A percentile compares a stretch with the other conserved stretches of the same genome.
Evolutionary conservation across 2,113 vertebrate species (phyloP).

Genomic region (Syngnathus typhle): DNA sequence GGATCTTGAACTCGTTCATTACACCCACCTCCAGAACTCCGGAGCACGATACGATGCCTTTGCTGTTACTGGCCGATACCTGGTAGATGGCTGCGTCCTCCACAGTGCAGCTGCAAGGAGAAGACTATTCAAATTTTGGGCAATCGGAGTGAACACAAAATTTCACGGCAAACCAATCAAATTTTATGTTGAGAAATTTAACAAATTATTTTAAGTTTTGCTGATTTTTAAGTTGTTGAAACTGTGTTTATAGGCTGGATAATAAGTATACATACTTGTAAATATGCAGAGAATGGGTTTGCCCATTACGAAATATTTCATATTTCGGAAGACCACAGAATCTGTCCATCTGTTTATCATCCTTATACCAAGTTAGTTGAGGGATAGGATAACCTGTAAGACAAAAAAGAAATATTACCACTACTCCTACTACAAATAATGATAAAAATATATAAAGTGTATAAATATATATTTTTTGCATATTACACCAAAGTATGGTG

Average conservation of each 20-base stretch:
- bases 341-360: constrained; percentile 89
- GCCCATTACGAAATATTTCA: constrained; percentile 85
- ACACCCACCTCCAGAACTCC: constrained; percentile 92
- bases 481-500: no score
- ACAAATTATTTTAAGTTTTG: no score
- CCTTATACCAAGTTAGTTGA: constrained; percentile 92
- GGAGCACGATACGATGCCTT: constrained; percentile 95
- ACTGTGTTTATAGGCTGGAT: no score
- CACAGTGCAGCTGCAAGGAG: constrained; percentile 77
- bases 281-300: constrained; percentile 85
- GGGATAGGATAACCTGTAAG: constrained; percentile 83
- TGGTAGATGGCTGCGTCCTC: constrained; percentile 98
- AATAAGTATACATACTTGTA: constrained; percentile 78
- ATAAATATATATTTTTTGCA: no score
- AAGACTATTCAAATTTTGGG: constrained; percentile 2
- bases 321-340: constrained; percentile 97
- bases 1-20: constrained; percentile 95
- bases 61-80: constrained; percentile 87
- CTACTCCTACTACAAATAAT: no score
- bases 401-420: neutral
- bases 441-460: no score
- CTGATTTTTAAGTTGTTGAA: no score
- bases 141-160: neutral
- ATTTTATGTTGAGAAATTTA: no score
- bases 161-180: no score